Percentiles rank a stretch among this genome's conserved stretches.
Evolutionary conservation across 2,888 invertebrate genomes (phyloP).

Genomic region (Gari tellinella): DNA sequence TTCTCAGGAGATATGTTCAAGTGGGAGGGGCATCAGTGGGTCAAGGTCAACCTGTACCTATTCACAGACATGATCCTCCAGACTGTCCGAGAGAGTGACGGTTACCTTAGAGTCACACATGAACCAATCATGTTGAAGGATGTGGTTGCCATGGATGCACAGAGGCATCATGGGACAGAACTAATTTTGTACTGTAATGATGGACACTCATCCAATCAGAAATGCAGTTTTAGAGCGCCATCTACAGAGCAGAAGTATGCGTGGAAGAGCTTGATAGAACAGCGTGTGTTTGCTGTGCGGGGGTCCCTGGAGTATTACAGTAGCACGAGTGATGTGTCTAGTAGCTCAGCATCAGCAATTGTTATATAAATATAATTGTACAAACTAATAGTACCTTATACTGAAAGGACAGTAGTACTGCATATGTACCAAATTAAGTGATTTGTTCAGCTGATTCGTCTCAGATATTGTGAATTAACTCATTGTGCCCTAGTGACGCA

Average conservation of each 20-base stretch:
- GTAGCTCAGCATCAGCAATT: conserved; percentile 57
- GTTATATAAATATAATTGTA: conserved; percentile 34
- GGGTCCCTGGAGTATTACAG: conserved; percentile 67
- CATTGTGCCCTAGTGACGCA: too few species aligned
- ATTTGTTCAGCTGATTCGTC: too few species aligned
- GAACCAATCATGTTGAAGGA: conserved; percentile 74
- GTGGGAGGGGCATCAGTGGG: conserved; percentile 74
- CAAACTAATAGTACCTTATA: too few species aligned
- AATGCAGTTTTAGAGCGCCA: conserved; percentile 73
- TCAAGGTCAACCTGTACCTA: conserved; percentile 75
- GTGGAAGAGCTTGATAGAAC: conserved; percentile 81
- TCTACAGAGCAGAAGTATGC: conserved; percentile 78
- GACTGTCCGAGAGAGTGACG: conserved; percentile 70
- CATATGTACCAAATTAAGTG: too few species aligned
- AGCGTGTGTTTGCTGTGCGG: conserved; percentile 70
- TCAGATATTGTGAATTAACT: too few species aligned
- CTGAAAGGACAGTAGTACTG: too few species aligned
- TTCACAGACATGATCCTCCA: conserved; percentile 79
- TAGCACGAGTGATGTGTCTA: conserved; percentile 65
- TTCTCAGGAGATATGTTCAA: conserved; percentile 78
- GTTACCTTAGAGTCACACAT: conserved; percentile 71
- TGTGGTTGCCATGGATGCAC: conserved; percentile 72
- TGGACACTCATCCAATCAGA: conserved; percentile 40
- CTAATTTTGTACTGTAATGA: conserved; percentile 67
- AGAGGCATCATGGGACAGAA: conserved; percentile 76